Conservation (phyloP, 2,113 vertebrate genomes). For the Neofelis nebulosa region DNA sequence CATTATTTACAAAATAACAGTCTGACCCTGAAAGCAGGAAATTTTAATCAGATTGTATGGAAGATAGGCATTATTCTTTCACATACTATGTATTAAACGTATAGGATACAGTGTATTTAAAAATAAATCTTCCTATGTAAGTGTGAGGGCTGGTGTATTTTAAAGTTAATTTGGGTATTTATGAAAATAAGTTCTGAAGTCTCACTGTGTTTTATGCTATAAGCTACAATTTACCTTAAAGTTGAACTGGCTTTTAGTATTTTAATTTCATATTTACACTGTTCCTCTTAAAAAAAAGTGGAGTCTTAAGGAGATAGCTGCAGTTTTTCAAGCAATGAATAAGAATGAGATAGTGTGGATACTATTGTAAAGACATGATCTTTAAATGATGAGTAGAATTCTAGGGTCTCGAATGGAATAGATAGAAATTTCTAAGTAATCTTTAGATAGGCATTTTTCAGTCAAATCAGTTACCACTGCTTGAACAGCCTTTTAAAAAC, state of each 20-base stretch:
- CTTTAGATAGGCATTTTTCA: background rate
- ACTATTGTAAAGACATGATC: background rate
- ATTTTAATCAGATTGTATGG: background rate
- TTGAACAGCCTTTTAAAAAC: background rate
- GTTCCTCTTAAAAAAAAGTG: background rate
- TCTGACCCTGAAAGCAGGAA: background rate
- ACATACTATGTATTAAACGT: background rate
- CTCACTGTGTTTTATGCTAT: background rate
- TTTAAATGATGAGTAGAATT: background rate
- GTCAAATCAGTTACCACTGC: background rate
- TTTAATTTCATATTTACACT: conserved; percentile 41
- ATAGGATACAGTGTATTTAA: background rate
- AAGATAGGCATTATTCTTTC: conserved; percentile 20
- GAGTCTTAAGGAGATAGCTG: background rate
- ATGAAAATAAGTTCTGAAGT: background rate
- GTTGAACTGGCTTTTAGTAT: background rate
- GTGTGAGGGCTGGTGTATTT: background rate
- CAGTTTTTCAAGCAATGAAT: background rate
- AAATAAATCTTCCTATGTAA: background rate
- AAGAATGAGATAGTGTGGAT: background rate
- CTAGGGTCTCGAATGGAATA: background rate
- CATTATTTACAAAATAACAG: conserved; percentile 13
- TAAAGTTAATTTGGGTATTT: conserved; percentile 29
- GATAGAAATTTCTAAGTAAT: background rate
- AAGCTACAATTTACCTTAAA: conserved; percentile 33